Evolutionary conservation across 1,140 invertebrate genomes (phyloP).

Genomic region (Papilio helenus): DNA sequence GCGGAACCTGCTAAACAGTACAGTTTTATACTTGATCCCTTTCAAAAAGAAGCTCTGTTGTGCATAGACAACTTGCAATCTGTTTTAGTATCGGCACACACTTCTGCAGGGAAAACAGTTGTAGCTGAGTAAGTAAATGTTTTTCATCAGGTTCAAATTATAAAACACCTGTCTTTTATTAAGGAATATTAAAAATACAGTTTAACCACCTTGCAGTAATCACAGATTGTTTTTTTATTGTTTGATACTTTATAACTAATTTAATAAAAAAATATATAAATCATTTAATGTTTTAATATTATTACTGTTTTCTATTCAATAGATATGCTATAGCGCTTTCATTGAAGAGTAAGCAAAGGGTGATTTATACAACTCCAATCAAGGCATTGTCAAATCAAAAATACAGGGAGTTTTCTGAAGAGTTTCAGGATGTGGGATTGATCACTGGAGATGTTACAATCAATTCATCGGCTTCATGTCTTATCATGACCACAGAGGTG

Average conservation of each 20-base stretch:
- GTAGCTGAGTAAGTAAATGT: conserved; percentile 94
- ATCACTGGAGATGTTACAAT: conserved; percentile 99
- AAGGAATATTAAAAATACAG: no score
- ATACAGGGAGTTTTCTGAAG: conserved; percentile 98
- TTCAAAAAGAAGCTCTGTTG: conserved; percentile 98
- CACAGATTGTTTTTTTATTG: no score
- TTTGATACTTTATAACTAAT: no score
- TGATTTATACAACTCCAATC: conserved; percentile 99
- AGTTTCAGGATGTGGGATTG: conserved; percentile 98
- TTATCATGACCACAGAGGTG: conserved; percentile 99
- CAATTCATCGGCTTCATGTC: conserved; percentile 97
- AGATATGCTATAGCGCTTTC: conserved; percentile 90
- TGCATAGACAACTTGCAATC: conserved; percentile 99
- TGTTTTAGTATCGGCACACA: conserved; percentile 99
- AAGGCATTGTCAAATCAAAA: conserved; percentile 99
- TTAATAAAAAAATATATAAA: not conserved
- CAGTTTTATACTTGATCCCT: conserved; percentile 97
- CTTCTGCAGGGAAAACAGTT: conserved; percentile 99
- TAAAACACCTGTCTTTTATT: no score
- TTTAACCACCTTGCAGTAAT: no score
- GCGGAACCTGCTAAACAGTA: conserved; percentile 95
- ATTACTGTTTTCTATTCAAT: conserved; percentile 20
- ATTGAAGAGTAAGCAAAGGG: conserved; percentile 89
- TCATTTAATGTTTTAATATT: not conserved
- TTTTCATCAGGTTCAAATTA: no score